Percentiles rank a stretch among this genome's conserved stretches.
Evolutionary conservation across 1,140 invertebrate genomes (phyloP).

Genomic region (Ganaspis sp.): DNA sequence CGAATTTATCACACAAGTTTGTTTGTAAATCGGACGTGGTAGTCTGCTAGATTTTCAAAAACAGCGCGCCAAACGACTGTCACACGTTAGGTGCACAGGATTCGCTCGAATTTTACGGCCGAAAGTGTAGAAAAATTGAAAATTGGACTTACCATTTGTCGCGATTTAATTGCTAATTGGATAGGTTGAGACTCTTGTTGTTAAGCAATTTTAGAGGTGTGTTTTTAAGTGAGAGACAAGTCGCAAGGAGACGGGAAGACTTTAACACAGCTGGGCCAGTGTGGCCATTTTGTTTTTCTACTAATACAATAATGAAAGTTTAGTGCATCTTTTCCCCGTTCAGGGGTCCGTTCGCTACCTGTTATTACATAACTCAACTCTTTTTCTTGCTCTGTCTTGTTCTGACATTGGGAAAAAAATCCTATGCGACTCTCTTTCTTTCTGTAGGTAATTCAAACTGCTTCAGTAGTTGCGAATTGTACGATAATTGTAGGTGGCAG

Average conservation of each 20-base stretch:
- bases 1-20: background rate
- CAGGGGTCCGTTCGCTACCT: background rate
- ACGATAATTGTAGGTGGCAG: no score
- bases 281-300: constrained; percentile 47
- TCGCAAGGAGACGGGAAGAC: constrained; percentile 16
- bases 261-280: constrained; percentile 48
- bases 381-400: background rate
- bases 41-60: constrained; percentile 59
- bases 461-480: no score
- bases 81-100: background rate
- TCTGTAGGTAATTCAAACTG: no score
- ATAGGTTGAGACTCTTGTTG: background rate
- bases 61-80: constrained; percentile 48
- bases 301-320: background rate
- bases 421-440: no score
- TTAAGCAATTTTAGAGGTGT: background rate
- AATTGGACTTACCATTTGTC: constrained; percentile 49
- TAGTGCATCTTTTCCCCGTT: background rate
- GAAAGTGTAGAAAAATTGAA: background rate
- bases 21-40: no score
- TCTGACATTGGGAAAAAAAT: background rate
- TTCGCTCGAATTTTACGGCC: background rate
- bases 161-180: background rate
- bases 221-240: constrained; percentile 17
- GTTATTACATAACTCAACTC: background rate